A percentile compares a stretch with the other conserved stretches of the same genome.
phyloP scores from a whole-genome alignment of 2,888 invertebrate genomes.

The Chymomyza amoena region DNA sequence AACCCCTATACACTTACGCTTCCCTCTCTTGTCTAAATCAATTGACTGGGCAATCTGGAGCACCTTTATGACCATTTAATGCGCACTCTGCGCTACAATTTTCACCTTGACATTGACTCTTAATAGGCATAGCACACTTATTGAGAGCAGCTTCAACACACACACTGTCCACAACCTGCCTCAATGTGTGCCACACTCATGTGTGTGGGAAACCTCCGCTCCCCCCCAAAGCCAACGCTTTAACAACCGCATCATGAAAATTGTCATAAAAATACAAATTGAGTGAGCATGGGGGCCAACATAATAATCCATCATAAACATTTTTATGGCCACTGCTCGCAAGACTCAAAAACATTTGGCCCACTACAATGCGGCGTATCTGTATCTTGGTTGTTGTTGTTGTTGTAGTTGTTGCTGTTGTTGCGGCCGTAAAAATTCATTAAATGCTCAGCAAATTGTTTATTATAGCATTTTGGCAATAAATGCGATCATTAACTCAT shows the following conservation, averaged over 20 bases:
- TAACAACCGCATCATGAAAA: conserved; percentile 24
- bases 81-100: conserved; percentile 49
- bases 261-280: conserved; percentile 66
- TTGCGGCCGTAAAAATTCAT: conserved; percentile 71
- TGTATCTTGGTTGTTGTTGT: conserved; percentile 40
- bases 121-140: not conserved
- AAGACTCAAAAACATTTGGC: conserved; percentile 12
- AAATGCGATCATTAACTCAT: conserved; percentile 69
- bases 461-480: conserved; percentile 71
- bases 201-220: not conserved
- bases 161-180: conserved; percentile 65
- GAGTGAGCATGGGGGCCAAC: conserved; percentile 28
- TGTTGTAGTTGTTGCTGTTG: conserved; percentile 45
- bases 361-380: conserved; percentile 6
- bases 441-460: conserved; percentile 75
- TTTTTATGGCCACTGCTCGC: conserved; percentile 67
- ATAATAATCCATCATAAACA: conserved; percentile 74
- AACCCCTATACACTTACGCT: not conserved
- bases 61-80: conserved; percentile 71
- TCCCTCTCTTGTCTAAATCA: conserved; percentile 49
- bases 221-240: not conserved
- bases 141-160: conserved; percentile 16
- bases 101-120: conserved; percentile 74
- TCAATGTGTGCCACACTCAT: conserved; percentile 56
- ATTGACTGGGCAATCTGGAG: conserved; percentile 57